Conservation (phyloP, 2,888 invertebrate species). For the Stomorhina lunata region DNA sequence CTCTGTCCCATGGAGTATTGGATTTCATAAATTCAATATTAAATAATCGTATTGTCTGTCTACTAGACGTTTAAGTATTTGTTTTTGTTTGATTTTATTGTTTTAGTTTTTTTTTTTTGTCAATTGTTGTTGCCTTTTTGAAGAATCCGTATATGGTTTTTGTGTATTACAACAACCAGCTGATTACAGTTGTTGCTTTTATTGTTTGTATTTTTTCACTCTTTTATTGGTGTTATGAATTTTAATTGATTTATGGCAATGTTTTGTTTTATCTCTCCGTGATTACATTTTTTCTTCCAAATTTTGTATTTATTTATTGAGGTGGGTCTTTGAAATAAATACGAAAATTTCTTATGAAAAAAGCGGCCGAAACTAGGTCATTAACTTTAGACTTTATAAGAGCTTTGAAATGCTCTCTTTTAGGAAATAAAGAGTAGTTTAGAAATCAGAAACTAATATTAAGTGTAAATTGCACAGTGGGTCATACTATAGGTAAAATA, state of each 20-base stretch:
- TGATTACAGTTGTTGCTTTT: slow-evolving; percentile 34
- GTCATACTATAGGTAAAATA: too few species aligned
- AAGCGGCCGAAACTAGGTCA: slow-evolving; percentile 46
- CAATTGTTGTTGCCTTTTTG: slow-evolving; percentile 28
- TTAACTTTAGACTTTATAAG: slow-evolving; percentile 37
- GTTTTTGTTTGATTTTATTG: neutral
- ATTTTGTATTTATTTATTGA: slow-evolving; percentile 18
- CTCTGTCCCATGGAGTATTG: neutral
- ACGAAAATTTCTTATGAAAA: neutral
- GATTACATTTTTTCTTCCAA: slow-evolving; percentile 4
- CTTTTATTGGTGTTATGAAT: slow-evolving; percentile 59
- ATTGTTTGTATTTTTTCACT: slow-evolving; percentile 18
- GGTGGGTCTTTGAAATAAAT: slow-evolving; percentile 27
- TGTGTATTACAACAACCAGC: slow-evolving; percentile 48
- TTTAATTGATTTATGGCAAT: slow-evolving; percentile 66
- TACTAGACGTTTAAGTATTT: neutral
- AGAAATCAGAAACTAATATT: too few species aligned
- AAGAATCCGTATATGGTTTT: slow-evolving; percentile 54
- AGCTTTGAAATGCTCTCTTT: slow-evolving; percentile 6
- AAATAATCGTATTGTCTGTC: slow-evolving; percentile 53
- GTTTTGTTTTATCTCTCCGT: slow-evolving; percentile 39
- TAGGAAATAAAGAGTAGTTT: neutral
- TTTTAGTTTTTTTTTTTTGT: slow-evolving; percentile 9
- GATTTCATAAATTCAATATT: slow-evolving; percentile 57
- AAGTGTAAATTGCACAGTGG: too few species aligned